Base-by-base conservation (phyloP, 2,888 invertebrate genomes). In the Lingula anatina region DNA sequence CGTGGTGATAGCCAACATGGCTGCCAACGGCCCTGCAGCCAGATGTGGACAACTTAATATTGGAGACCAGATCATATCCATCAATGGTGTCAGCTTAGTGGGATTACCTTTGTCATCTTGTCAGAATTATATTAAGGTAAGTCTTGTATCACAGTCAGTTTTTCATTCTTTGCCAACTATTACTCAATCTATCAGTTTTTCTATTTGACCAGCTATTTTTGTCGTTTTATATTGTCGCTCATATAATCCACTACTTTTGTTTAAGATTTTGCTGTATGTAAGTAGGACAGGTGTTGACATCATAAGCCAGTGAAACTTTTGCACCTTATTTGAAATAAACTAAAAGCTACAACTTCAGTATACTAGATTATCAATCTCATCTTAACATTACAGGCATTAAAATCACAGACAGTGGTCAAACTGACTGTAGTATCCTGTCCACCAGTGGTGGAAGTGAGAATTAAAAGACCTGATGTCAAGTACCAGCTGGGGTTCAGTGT, bases 401-500 rank as follows among this genome's bases (percentile, higher is more conserved):
- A 95, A 81, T 90, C 89, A 78, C 94, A 97, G 80, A 99, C 97
- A 27, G 97, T 95, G 65, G 99, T 99, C 65, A 96, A 97, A 78
- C 83, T 99, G 71, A 97, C 96, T 24, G 95, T 99, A 65, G 99
- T 99, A 58, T 96, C 96, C 60, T 99, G 99, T 81, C 93, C 99
- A 57, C 99, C 99, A 46, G 99, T 99, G 41, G 99, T 99, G 38
- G 99, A 99, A 80, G 99, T 99, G 56, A 91, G 95, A 81, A 97
- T 99, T 68, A 96, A 97, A 78, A 83, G 99, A 71, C 99, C 99
- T 0, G 97, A 99, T 80, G 96, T 97, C 53, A 99, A 99, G 81
- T 99, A 99, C 81, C 99, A 99, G 79, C 84, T 99, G 49, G 99
- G 99, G 44, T 99, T 99, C 81, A 96, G 96, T 81, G 99, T 99